A percentile compares a stretch with the other conserved stretches of the same genome.
Evolutionary conservation across 1,140 invertebrate genomes (phyloP).

Genomic region (Harpegnathos saltator): DNA sequence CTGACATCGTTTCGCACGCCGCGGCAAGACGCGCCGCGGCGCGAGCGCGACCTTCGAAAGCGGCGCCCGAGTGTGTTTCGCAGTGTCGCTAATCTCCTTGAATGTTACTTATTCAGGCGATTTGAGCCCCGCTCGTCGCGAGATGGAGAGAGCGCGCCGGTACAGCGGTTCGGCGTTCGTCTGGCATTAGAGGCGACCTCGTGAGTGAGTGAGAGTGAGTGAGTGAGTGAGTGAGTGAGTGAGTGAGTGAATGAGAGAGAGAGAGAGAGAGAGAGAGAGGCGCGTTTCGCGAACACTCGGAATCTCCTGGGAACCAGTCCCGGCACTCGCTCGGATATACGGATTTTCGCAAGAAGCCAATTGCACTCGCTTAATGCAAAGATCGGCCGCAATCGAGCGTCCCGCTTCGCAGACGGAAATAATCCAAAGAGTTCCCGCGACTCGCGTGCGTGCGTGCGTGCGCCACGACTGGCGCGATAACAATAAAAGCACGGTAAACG

Average conservation of each 20-base stretch:
- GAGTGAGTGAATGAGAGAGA: neutral
- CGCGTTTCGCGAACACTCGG: conserved; percentile 25
- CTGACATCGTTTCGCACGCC: conserved; percentile 79
- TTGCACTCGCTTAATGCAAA: conserved; percentile 13
- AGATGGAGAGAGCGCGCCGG: neutral
- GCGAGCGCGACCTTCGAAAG: conserved; percentile 67
- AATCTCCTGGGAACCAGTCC: neutral
- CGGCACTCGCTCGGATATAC: neutral
- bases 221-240: neutral
- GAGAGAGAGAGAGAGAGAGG: neutral
- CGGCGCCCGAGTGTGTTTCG: conserved; percentile 53
- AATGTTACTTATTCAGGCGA: conserved; percentile 57
- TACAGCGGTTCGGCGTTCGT: neutral
- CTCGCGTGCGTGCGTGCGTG: neutral
- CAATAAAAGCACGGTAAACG: neutral
- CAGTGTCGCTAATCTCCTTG: conserved; percentile 69
- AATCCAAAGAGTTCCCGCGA: neutral
- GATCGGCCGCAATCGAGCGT: neutral
- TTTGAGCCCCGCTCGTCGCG: conserved; percentile 20
- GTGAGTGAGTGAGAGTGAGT: neutral
- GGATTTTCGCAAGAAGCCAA: conserved; percentile 30
- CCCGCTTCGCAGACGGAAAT: conserved; percentile 6
- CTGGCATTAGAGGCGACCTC: conserved; percentile 13
- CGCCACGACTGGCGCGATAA: neutral
- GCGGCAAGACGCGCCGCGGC: conserved; percentile 47